Evolutionary conservation across 2,797 vertebrate genomes (phyloP).

Genomic region (Notamacropus eugenii): DNA sequence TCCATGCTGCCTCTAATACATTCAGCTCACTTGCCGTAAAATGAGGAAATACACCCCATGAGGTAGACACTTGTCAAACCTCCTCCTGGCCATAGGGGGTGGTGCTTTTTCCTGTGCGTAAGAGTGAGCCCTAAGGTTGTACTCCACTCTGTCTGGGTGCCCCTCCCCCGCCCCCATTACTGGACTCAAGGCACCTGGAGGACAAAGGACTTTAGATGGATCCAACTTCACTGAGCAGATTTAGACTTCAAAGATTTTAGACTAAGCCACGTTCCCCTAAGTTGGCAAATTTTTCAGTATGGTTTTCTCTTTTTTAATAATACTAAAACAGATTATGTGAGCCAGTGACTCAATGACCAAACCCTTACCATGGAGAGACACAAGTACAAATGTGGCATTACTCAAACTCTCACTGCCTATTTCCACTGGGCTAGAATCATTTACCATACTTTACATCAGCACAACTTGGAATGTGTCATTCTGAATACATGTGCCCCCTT

Average conservation of each 20-base stretch:
- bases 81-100: too few species aligned
- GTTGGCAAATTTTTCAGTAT: background rate
- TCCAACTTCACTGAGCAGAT: background rate
- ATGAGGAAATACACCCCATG: background rate
- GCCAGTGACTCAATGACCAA: background rate
- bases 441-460: too few species aligned
- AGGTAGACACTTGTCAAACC: too few species aligned
- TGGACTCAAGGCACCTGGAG: background rate
- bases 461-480: too few species aligned
- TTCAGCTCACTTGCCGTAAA: background rate
- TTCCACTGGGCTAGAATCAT: too few species aligned
- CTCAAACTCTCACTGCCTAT: background rate
- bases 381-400: background rate
- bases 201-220: background rate
- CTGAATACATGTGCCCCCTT: too few species aligned
- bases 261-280: background rate
- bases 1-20: too few species aligned
- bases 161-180: background rate
- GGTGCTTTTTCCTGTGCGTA: too few species aligned
- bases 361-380: background rate
- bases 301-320: too few species aligned
- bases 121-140: too few species aligned
- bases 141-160: too few species aligned
- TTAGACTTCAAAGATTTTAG: background rate
- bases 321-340: background rate